Conservation (phyloP, 2,797 vertebrate genomes). For the Chloroceryle amazona region DNA sequence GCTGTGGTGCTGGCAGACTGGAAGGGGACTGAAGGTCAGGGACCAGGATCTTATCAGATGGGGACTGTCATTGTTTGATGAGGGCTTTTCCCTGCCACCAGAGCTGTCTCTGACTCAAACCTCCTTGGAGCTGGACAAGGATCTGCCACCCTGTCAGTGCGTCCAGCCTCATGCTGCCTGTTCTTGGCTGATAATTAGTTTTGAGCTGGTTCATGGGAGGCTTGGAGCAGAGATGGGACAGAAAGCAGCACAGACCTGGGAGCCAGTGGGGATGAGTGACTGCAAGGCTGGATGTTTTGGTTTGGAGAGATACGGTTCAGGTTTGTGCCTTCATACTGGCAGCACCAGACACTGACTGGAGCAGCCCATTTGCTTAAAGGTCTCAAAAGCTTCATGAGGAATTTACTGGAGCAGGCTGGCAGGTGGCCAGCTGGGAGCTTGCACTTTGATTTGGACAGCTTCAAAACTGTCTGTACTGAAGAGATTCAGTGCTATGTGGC, state of each 20-base stretch:
- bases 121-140: not conserved
- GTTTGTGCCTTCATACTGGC: not conserved
- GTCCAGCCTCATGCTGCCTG: not conserved
- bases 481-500: not conserved
- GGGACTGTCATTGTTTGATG: not conserved
- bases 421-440: not conserved
- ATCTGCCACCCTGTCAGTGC: not conserved
- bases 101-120: not conserved
- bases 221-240: not conserved
- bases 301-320: not conserved
- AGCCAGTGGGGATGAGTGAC: not conserved
- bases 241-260: not conserved
- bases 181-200: not conserved
- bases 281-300: not conserved
- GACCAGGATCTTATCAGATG: rapidly evolving
- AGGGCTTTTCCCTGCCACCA: not conserved
- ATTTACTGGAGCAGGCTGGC: not conserved
- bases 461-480: not conserved
- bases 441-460: not conserved
- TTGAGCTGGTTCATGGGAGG: not conserved
- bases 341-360: not conserved
- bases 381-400: not conserved
- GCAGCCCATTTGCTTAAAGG: not conserved
- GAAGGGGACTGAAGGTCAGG: not conserved
- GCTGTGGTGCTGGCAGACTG: not conserved